Conservation (phyloP, 2,888 invertebrate species). For the Argynnis bischoffii region DNA sequence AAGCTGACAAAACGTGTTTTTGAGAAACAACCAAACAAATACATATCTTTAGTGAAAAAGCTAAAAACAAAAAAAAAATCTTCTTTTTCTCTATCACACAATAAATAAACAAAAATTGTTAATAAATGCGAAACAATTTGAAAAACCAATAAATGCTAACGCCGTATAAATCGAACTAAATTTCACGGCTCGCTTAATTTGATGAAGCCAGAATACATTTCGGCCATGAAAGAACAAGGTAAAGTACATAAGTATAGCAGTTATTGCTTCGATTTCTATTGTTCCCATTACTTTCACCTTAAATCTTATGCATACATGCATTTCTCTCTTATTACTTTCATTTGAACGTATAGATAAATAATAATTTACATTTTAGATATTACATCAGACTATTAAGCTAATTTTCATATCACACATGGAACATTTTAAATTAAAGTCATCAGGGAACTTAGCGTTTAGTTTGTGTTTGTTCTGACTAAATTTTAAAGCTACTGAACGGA, state of each 20-base stretch:
- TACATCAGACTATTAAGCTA: too few relatives aligned
- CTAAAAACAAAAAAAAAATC: not conserved
- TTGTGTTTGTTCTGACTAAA: too few relatives aligned
- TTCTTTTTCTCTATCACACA: too few relatives aligned
- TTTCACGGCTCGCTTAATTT: constrained; percentile 58
- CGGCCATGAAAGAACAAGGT: constrained; percentile 24
- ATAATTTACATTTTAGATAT: too few relatives aligned
- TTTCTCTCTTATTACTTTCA: constrained; percentile 4
- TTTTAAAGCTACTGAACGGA: too few relatives aligned
- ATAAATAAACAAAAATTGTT: not conserved
- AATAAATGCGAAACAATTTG: constrained; percentile 12
- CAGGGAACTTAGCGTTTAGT: too few relatives aligned
- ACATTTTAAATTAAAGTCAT: too few relatives aligned
- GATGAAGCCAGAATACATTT: constrained; percentile 46
- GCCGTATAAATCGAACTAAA: constrained; percentile 45
- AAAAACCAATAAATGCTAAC: constrained; percentile 40
- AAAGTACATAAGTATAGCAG: constrained; percentile 32
- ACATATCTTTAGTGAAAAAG: not conserved
- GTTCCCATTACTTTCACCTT: constrained; percentile 70
- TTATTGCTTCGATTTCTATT: constrained; percentile 61
- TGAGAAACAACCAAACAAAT: too few relatives aligned
- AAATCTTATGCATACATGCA: constrained; percentile 33
- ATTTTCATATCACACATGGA: too few relatives aligned
- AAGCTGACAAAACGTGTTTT: too few relatives aligned
- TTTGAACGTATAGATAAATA: not conserved